Evolutionary conservation across 2,888 invertebrate genomes (phyloP).

Genomic region (Drosophila eohydei): DNA sequence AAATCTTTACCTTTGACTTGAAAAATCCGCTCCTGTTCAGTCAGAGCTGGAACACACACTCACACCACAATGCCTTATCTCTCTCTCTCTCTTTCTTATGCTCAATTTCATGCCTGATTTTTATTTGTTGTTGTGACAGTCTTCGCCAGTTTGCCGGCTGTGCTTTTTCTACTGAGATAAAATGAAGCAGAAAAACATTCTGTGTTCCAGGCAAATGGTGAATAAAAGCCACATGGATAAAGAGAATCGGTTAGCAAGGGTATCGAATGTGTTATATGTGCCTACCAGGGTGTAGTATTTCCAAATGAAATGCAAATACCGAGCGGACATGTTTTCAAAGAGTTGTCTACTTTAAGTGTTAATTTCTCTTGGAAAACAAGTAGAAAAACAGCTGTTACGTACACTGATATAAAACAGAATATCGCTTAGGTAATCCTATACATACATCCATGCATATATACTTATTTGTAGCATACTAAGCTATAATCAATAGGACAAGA

Average conservation of each 20-base stretch:
- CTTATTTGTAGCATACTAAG: conserved; percentile 10
- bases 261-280: conserved; percentile 10
- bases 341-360: conserved; percentile 8
- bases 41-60: conserved; percentile 1
- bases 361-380: neutral
- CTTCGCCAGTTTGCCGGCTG: conserved; percentile 40
- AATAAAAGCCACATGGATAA: conserved; percentile 10
- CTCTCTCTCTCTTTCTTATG: conserved; percentile 11
- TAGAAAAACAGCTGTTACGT: conserved; percentile 16
- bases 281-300: conserved; percentile 18
- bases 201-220: conserved; percentile 9
- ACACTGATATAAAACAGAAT: conserved; percentile 1
- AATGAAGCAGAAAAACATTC: conserved; percentile 7
- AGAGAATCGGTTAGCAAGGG: neutral
- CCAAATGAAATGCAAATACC: conserved; percentile 17
- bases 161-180: conserved; percentile 28
- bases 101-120: conserved; percentile 25
- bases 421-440: conserved; percentile 9
- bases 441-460: neutral
- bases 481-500: conserved; percentile 61
- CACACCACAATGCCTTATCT: conserved; percentile 14
- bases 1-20: neutral
- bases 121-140: conserved; percentile 31
- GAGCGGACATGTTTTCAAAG: conserved; percentile 1
- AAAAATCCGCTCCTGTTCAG: conserved; percentile 33